Base-by-base conservation (phyloP, 2,888 invertebrate genomes). In the Patella pellucida region DNA sequence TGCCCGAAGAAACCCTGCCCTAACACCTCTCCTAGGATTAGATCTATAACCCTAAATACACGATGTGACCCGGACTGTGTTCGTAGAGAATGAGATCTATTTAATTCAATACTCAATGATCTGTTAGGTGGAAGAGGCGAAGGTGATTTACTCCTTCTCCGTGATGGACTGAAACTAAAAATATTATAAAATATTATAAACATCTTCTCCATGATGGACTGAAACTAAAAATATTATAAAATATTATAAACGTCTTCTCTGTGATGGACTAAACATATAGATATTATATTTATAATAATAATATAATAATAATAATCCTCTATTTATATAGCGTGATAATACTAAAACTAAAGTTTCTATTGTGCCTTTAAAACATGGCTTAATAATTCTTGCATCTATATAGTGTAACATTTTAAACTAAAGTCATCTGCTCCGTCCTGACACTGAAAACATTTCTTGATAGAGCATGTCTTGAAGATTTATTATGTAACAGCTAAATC, bases 1-100 rank as follows among this genome's bases (percentile, higher is more conserved):
- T 97, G 96, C 1, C 98, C 98, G 91, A 97, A 98, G 92, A 97
- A 98, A 0, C 98, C 98, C 86, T 96, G 95, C 3, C 97, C 97
- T 16, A 97, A 92, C 7, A 97, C 92, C 90, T 97, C 97, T 56
- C 97, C 97, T 83, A 90, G 94, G 23, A 97, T 94, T 73, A 98
- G 92, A 92, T 98, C 98, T 31, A 95, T 94, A n/a, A 97, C 96
- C 4, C 97, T 93, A 92, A 98, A 98, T 78, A 97, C 96, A 75
- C 95, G 93, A 93, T 92, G 94, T 76, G 87, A 89, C 82, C 92
- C 91, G 0, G 94, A 93, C 86, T 95, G 94, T 7, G 94, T 94
- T 68, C 96, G 94, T 92, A 97, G 97, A 0, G 97, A 97, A 86
- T 96, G 94, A 23, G 97, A 96, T 70, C 97, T 93, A 56, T 95